Conservation (phyloP, 1,140 invertebrate genomes). For the Cydia fagiglandana region DNA sequence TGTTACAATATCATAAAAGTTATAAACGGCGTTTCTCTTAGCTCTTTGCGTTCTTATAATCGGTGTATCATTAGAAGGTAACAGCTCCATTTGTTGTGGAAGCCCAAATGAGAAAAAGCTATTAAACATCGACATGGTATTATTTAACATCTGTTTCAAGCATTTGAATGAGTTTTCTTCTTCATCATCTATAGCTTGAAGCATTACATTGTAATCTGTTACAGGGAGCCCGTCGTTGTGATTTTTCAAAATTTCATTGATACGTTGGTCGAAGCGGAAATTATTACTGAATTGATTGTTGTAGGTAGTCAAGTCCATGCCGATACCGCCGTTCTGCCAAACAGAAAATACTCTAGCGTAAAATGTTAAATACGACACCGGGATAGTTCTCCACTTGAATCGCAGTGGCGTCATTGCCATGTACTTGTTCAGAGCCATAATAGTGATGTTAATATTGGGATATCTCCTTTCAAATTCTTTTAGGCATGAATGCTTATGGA, state of each 20-base stretch:
- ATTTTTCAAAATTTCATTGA: slow-evolving; percentile 58
- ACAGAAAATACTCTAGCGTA: slow-evolving; percentile 62
- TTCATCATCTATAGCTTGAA: slow-evolving; percentile 53
- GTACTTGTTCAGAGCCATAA: slow-evolving; percentile 58
- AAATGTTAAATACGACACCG: slow-evolving; percentile 54
- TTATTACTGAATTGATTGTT: slow-evolving; percentile 52
- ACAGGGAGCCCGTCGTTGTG: slow-evolving; percentile 61
- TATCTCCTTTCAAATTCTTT: slow-evolving; percentile 51
- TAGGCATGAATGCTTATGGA: slow-evolving; percentile 38
- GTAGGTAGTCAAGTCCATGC: slow-evolving; percentile 55
- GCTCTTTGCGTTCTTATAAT: slow-evolving; percentile 46
- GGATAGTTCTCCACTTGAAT: slow-evolving; percentile 62
- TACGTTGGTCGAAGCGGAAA: slow-evolving; percentile 46
- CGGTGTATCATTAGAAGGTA: slow-evolving; percentile 30
- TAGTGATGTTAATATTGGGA: slow-evolving; percentile 60
- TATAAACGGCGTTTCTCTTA: slow-evolving; percentile 46
- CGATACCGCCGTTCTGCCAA: slow-evolving; percentile 67
- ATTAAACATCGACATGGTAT: slow-evolving; percentile 52
- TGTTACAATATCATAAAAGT: slow-evolving; percentile 22
- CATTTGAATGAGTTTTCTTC: slow-evolving; percentile 54
- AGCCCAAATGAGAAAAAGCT: slow-evolving; percentile 34
- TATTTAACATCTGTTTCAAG: slow-evolving; percentile 52
- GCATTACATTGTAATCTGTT: slow-evolving; percentile 50
- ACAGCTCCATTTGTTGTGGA: neutral
- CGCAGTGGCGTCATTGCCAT: slow-evolving; percentile 62